Percentiles rank a stretch among this genome's conserved stretches.
These are phyloP conservation scores for Tolypeutes matacus DNA, from an alignment of 2,797 vertebrate genomes.

Conservation along the genomic window DNA sequence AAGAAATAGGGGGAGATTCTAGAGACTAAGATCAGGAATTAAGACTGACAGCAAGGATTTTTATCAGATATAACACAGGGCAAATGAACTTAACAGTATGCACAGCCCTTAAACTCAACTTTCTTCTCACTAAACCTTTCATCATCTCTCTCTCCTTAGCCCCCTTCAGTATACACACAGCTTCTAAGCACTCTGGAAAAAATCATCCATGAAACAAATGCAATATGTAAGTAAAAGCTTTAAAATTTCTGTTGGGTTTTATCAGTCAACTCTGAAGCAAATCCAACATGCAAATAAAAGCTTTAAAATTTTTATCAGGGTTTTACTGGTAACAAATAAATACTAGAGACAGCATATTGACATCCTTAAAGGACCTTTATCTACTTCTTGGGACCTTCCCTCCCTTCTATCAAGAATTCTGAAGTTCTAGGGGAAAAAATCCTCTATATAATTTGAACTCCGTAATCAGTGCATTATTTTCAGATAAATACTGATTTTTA, in stretches of 20 bases:
- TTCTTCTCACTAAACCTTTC: background rate
- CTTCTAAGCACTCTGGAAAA: background rate
- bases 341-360: background rate
- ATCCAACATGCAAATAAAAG: background rate
- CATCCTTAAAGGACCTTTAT: background rate
- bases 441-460: background rate
- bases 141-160: background rate
- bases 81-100: background rate
- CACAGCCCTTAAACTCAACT: background rate
- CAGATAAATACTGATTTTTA: background rate
- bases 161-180: background rate
- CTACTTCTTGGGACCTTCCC: background rate
- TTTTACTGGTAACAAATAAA: background rate
- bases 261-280: background rate
- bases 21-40: background rate
- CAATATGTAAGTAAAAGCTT: background rate
- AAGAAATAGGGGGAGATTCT: background rate
- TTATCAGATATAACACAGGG: background rate
- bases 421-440: background rate
- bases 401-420: background rate
- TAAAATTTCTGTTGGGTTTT: background rate
- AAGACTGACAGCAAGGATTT: background rate
- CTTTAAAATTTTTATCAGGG: background rate
- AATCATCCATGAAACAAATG: background rate
- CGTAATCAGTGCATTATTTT: background rate